Evolutionary conservation across 2,113 vertebrate species (phyloP).

Genomic region (Mormyrus lacerda): DNA sequence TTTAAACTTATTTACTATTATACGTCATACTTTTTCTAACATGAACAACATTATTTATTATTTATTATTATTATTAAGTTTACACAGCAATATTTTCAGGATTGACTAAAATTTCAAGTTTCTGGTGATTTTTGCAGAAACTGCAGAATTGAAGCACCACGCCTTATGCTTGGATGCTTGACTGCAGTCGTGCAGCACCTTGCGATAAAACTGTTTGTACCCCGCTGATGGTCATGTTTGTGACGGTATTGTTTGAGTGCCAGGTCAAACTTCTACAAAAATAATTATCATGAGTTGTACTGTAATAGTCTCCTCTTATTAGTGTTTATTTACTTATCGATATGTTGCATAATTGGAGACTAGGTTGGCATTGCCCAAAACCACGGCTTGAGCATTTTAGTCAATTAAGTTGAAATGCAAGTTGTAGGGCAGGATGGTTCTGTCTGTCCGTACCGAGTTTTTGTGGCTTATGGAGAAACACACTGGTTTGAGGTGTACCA

Average conservation of each 20-base stretch:
- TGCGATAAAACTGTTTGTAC: neutral
- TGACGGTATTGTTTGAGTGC: neutral
- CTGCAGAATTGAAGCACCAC: neutral
- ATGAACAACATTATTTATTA: too few relatives aligned
- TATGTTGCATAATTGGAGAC: neutral
- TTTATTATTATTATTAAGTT: too few relatives aligned
- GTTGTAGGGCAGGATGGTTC: neutral
- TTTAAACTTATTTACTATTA: neutral
- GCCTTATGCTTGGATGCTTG: neutral
- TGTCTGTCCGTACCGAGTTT: neutral
- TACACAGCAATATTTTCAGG: too few relatives aligned
- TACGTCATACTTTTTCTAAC: neutral
- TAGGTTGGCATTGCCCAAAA: neutral
- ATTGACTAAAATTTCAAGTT: too few relatives aligned
- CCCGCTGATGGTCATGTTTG: neutral
- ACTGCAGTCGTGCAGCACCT: neutral
- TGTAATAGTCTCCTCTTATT: neutral
- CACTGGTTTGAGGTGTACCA: neutral
- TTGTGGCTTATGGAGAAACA: neutral
- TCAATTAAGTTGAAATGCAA: neutral
- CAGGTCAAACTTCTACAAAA: neutral
- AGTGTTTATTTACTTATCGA: neutral
- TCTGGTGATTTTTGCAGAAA: neutral
- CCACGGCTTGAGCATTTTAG: neutral
- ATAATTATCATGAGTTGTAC: neutral